Base-by-base conservation (phyloP, 1,140 invertebrate species). In the Leptonema lineaticorne region DNA sequence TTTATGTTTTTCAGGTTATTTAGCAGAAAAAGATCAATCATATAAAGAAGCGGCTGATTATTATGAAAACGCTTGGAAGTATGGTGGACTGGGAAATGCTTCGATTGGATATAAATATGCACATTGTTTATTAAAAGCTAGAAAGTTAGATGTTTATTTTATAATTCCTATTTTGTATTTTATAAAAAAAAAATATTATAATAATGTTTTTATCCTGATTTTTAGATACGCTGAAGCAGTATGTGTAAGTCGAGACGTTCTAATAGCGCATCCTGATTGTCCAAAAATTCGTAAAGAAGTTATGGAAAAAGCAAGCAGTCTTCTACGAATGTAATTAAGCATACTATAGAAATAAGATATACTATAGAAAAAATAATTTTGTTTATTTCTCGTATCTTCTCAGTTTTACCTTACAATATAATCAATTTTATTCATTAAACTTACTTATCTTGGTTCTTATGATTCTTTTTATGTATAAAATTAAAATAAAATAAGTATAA, bases 231-330 rank as follows among this genome's bases (percentile, higher is more conserved):
- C 76, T 16, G 75, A 75, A 58, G 89, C 90, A 3, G 93, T 97
- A 74, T 91, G 94, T 75, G 86, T 92, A 0, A 92, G 91, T 68
- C 90, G 96, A 68, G 85, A 90, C 71, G 90, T 98, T 4, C 76
- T 97, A 4, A 88, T 86, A 68, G 81, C 87, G 41, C 91, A 90
- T 80, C 92, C 95, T 0, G 92, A 96, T 72, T 97, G 95, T 83
- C 91, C 93, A 0, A 91, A 92, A 72, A 91, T 98, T 5, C 89
- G 86, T 68, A 97, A 96, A 77, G 96, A 98, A 69, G 94, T 99
- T 73, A 82, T 97, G 27, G 95, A 98, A 69, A 98, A 98, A 80
- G 93, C 93, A n/a, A 87, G 94, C 69, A 86, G 86, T 74, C 92
- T 91, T 84, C 83, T 95, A 70, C 84, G 93, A 74, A 87, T 88